A percentile compares a stretch with the other conserved stretches of the same genome.
Conservation (phyloP, 2,888 invertebrate genomes). For the Iselma pallidipennis region DNA sequence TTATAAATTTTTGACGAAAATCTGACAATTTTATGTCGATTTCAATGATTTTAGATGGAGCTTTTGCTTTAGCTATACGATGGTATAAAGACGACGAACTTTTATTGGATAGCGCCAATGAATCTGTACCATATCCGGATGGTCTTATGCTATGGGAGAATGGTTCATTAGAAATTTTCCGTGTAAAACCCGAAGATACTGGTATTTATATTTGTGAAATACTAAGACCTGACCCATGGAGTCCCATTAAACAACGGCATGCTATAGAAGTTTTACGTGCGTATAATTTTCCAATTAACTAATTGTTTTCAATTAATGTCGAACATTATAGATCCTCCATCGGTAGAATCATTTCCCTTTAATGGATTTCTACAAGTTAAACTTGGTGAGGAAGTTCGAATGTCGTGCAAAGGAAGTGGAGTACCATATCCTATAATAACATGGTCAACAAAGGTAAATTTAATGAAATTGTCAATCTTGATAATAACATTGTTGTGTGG, state of each 20-base stretch:
- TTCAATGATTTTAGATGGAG: conserved; percentile 55
- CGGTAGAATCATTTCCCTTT: conserved; percentile 67
- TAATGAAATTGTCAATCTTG: not conserved
- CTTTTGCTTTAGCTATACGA: conserved; percentile 62
- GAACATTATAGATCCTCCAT: conserved; percentile 66
- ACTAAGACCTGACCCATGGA: conserved; percentile 67
- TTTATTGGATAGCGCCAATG: conserved; percentile 58
- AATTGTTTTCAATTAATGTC: not conserved
- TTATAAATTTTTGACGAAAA: not conserved
- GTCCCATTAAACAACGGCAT: conserved; percentile 71
- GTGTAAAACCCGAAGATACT: conserved; percentile 62
- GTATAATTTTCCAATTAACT: conserved; percentile 46
- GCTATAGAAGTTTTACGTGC: conserved; percentile 79
- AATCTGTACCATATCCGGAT: conserved; percentile 55
- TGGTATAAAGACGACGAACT: conserved; percentile 71
- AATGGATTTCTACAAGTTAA: conserved; percentile 72
- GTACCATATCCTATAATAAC: conserved; percentile 73
- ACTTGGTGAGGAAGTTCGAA: conserved; percentile 74
- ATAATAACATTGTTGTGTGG: not conserved
- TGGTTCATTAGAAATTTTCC: conserved; percentile 70
- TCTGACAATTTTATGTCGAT: not conserved
- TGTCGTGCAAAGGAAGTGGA: conserved; percentile 73
- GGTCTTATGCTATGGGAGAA: conserved; percentile 69
- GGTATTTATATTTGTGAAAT: conserved; percentile 73
- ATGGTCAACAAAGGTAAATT: conserved; percentile 65